These are phyloP conservation scores for Bucorvus abyssinicus DNA, from an alignment of 2,797 vertebrate species.

Conservation along the genomic window DNA sequence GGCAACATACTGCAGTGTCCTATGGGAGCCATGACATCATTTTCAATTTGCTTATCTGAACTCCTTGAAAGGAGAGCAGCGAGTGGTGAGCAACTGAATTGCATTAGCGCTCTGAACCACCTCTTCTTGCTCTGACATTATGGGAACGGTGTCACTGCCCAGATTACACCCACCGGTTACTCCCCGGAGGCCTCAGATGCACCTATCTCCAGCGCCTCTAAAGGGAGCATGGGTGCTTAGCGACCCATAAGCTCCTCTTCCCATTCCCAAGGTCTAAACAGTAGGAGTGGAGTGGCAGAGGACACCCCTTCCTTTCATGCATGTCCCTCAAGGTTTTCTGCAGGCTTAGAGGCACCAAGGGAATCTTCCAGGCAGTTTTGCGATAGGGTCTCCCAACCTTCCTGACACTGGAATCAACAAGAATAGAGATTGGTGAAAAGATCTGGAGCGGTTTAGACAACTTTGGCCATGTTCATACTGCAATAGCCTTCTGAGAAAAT, in stretches of 20 bases:
- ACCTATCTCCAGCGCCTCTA: not conserved
- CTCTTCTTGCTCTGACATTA: constrained; percentile 11
- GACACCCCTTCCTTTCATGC: not conserved
- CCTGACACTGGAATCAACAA: not conserved
- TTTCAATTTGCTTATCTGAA: constrained; percentile 50
- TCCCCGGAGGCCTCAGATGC: not conserved
- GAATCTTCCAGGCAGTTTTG: not conserved
- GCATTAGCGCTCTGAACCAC: not conserved
- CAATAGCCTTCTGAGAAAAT: not conserved
- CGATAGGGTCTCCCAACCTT: not conserved
- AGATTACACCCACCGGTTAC: not conserved
- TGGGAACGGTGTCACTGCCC: not conserved
- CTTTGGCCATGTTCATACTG: not conserved
- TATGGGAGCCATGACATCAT: constrained; percentile 49
- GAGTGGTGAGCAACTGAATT: not conserved
- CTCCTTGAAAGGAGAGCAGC: not conserved
- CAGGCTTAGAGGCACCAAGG: not conserved
- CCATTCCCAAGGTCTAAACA: not conserved
- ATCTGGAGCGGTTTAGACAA: not conserved
- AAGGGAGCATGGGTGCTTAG: not conserved
- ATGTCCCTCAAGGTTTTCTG: not conserved
- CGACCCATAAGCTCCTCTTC: not conserved
- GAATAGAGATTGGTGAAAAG: not conserved
- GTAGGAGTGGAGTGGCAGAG: not conserved
- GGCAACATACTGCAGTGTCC: not conserved